Conservation (phyloP, 2,113 vertebrate genomes). For the Bucco capensis region DNA sequence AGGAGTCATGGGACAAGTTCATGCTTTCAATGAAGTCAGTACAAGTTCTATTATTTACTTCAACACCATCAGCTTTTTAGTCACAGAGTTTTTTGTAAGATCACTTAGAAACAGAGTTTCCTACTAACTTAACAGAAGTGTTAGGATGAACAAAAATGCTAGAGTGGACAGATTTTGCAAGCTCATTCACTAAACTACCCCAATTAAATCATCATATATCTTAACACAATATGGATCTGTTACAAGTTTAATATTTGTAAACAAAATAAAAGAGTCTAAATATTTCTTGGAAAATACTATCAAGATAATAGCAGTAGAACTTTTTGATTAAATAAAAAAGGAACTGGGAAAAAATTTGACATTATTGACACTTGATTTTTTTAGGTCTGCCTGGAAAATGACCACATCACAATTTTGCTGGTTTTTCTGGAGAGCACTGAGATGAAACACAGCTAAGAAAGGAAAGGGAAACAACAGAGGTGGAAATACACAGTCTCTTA, state of each 20-base stretch:
- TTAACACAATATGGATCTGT: rapidly evolving
- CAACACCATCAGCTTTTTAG: background rate
- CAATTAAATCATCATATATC: background rate
- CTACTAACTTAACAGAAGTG: background rate
- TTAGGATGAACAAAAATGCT: background rate
- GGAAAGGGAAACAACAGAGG: background rate
- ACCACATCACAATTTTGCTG: background rate
- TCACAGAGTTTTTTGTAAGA: background rate
- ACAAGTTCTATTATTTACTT: background rate
- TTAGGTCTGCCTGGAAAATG: background rate
- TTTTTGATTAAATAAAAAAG: background rate
- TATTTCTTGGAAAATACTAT: background rate
- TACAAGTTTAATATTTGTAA: background rate
- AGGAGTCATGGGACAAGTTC: background rate
- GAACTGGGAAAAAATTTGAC: background rate
- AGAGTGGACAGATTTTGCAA: background rate
- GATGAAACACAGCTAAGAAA: background rate
- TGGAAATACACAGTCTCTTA: background rate
- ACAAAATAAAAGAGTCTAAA: background rate
- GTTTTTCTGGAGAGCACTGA: background rate
- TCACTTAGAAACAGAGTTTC: background rate
- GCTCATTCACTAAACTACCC: background rate
- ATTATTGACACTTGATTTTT: background rate
- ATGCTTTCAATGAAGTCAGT: background rate
- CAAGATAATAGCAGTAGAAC: background rate